Conservation (phyloP, 2,113 vertebrate species). For the Capricornis sumatraensis region DNA sequence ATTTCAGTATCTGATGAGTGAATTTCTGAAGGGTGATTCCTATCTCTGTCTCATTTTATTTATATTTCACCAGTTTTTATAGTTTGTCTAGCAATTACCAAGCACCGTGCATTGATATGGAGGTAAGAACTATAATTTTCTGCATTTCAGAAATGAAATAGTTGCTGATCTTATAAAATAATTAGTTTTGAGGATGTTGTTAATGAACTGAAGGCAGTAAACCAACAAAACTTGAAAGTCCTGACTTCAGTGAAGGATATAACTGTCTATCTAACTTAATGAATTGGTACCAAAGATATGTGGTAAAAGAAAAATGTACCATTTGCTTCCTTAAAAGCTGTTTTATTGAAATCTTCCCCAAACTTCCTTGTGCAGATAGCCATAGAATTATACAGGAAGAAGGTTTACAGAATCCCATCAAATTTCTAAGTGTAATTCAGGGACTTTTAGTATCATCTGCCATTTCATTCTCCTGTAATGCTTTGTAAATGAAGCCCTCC, state of each 20-base stretch:
- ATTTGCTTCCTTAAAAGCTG: neutral
- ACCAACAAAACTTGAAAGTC: neutral
- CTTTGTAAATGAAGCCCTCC: neutral
- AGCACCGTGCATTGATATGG: neutral
- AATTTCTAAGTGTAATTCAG: neutral
- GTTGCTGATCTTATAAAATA: neutral
- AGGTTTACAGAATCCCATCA: neutral
- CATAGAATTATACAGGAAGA: neutral
- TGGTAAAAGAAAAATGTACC: neutral
- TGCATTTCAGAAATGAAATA: slow-evolving; percentile 17
- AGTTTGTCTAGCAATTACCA: neutral
- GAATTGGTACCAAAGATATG: neutral
- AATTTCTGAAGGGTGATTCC: neutral
- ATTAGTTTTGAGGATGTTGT: neutral
- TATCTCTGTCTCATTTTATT: neutral
- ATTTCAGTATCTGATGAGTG: neutral
- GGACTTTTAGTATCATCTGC: neutral
- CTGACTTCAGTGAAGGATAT: neutral
- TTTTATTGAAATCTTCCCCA: neutral
- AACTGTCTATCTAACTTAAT: neutral
- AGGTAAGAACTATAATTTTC: neutral
- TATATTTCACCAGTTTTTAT: neutral
- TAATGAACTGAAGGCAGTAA: neutral
- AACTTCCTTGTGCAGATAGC: neutral
- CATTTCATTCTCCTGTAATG: neutral